These are phyloP conservation scores for Hypsopygia costalis DNA, from an alignment of 2,888 invertebrate species.

Conservation along the genomic window DNA sequence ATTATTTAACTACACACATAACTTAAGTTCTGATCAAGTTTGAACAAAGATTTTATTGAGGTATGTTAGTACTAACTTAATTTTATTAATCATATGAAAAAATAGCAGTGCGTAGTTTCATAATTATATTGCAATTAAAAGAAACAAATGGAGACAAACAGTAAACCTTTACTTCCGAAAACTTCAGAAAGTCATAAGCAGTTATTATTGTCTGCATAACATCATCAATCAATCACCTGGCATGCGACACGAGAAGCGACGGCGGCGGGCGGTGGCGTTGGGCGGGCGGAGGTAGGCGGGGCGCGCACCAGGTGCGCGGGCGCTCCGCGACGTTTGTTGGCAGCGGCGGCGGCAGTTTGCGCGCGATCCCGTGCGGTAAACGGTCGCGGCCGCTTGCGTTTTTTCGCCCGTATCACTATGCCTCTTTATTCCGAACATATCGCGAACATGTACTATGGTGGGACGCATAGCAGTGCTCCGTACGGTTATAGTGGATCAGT, in stretches of 20 bases:
- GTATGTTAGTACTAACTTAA: too few species aligned
- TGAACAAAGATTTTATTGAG: too few species aligned
- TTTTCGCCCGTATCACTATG: conserved; percentile 66
- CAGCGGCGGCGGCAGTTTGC: conserved; percentile 41
- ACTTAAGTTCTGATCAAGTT: too few species aligned
- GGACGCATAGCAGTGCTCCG: conserved; percentile 71
- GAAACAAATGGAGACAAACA: too few species aligned
- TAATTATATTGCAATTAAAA: too few species aligned
- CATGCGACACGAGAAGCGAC: conserved; percentile 28
- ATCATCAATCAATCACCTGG: conserved; percentile 72
- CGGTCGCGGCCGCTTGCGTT: conserved; percentile 37
- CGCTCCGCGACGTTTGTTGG: conserved; percentile 22
- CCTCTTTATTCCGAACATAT: conserved; percentile 86
- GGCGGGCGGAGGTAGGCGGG: conserved; percentile 38
- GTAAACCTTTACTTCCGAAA: conserved; percentile 19
- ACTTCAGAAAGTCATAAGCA: conserved; percentile 36
- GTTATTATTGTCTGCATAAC: conserved; percentile 61
- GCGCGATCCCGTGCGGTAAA: conserved; percentile 41
- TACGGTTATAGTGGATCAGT: conserved; percentile 69
- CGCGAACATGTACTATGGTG: conserved; percentile 80
- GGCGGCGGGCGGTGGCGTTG: conserved; percentile 23
- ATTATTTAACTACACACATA: too few species aligned
- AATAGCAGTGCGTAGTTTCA: too few species aligned
- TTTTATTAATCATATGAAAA: too few species aligned
- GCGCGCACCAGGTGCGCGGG: conserved; percentile 38